Evolutionary conservation across 2,113 vertebrate species (phyloP).

Genomic region (Gallinago paraguaiae): DNA sequence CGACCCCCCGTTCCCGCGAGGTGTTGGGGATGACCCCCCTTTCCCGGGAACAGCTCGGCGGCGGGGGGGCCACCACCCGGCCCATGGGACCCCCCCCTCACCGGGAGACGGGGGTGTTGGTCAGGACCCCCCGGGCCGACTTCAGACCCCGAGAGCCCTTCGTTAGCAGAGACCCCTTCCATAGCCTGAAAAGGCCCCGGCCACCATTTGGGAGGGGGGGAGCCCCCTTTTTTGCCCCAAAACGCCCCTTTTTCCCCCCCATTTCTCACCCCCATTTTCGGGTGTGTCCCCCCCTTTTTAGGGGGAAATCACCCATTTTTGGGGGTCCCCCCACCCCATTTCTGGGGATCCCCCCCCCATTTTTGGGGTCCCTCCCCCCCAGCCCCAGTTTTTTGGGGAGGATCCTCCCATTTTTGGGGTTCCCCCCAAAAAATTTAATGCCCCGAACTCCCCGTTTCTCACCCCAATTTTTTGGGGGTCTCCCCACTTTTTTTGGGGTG

Average conservation of each 20-base stretch:
- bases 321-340: no score
- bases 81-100: conserved; percentile 60
- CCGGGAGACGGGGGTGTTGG: conserved; percentile 66
- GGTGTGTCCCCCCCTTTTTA: no score
- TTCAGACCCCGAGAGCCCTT: conserved; percentile 81
- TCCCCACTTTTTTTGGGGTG: no score
- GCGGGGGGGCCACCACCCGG: neutral
- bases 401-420: no score
- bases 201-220: conserved; percentile 81
- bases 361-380: no score
- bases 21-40: conserved; percentile 43
- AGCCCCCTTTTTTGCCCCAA: conserved; percentile 84
- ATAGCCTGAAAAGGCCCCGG: conserved; percentile 83
- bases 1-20: conserved; percentile 76
- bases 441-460: no score
- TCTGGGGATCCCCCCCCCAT: no score
- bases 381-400: no score
- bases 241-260: conserved; percentile 93
- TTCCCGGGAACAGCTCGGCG: conserved; percentile 69
- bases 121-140: conserved; percentile 71
- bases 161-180: conserved; percentile 79
- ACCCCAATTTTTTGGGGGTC: no score
- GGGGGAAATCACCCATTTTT: no score
- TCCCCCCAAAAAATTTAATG: no score
- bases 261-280: no score